Evolutionary conservation across 2,113 vertebrate species (phyloP).

Genomic region (Lipophrys pholis): DNA sequence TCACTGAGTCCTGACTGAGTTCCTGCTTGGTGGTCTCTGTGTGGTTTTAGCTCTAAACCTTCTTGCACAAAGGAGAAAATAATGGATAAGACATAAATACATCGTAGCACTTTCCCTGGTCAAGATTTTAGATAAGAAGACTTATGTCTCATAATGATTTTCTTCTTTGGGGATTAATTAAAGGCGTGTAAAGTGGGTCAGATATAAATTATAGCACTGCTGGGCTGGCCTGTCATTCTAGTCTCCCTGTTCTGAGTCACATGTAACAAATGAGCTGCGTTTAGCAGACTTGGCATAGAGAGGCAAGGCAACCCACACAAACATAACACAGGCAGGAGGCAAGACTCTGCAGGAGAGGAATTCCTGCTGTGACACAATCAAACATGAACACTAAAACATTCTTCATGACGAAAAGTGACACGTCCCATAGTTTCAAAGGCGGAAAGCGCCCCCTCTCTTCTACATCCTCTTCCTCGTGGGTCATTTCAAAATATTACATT

Average conservation of each 20-base stretch:
- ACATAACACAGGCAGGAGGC: constrained; percentile 53
- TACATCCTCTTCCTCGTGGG: background rate
- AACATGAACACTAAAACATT: constrained; percentile 46
- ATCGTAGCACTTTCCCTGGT: constrained; percentile 6
- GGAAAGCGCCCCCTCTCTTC: background rate
- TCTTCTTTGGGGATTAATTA: constrained; percentile 9
- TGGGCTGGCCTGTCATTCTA: background rate
- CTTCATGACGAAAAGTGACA: constrained; percentile 50
- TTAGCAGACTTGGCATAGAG: constrained; percentile 39
- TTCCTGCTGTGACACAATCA: constrained; percentile 62
- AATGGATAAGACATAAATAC: constrained; percentile 1
- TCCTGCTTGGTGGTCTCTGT: constrained; percentile 45
- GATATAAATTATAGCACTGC: constrained; percentile 10
- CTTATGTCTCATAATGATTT: constrained; percentile 15
- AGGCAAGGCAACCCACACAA: constrained; percentile 42
- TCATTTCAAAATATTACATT: too few species aligned
- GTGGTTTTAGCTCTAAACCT: constrained; percentile 49
- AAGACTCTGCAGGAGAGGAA: constrained; percentile 72
- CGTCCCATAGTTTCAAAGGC: constrained; percentile 43
- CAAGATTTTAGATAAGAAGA: constrained; percentile 21
- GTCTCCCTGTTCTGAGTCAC: constrained; percentile 26
- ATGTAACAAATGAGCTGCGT: constrained; percentile 27
- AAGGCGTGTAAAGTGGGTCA: constrained; percentile 46
- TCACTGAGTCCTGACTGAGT: constrained; percentile 33
- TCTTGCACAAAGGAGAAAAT: constrained; percentile 44